Conservation (phyloP, 2,888 invertebrate species). For the Noctua fimbriata region DNA sequence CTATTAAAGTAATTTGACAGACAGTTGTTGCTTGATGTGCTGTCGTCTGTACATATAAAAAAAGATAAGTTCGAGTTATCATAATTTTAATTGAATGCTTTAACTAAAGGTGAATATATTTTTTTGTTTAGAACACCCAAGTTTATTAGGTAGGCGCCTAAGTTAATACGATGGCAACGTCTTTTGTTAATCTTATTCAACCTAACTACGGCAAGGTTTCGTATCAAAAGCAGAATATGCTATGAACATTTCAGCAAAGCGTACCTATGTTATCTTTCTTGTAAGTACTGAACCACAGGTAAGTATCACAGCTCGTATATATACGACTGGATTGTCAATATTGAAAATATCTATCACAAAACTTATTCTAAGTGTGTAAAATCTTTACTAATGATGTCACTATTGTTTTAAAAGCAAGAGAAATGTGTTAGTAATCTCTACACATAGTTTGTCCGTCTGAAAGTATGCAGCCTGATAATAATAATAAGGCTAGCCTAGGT, state of each 20-base stretch:
- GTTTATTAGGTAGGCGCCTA: background rate
- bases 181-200: background rate
- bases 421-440: constrained; percentile 16
- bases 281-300: background rate
- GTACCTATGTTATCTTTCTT: background rate
- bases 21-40: no score
- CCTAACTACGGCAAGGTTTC: background rate
- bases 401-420: constrained; percentile 29
- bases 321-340: constrained; percentile 28
- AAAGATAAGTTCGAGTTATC: background rate
- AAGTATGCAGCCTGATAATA: background rate
- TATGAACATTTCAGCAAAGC: background rate
- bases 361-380: constrained; percentile 25
- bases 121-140: background rate
- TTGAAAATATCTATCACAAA: constrained; percentile 39
- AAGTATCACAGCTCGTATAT: background rate
- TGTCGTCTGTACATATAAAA: no score
- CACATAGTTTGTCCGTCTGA: background rate
- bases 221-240: background rate
- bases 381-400: constrained; percentile 8
- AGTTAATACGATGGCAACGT: background rate
- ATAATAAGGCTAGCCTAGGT: background rate
- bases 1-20: no score
- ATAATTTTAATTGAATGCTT: background rate
- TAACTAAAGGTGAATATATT: background rate